Percentiles rank a stretch among this genome's conserved stretches.
Conservation (phyloP, 2,797 vertebrate genomes). For the Anas capensis region DNA sequence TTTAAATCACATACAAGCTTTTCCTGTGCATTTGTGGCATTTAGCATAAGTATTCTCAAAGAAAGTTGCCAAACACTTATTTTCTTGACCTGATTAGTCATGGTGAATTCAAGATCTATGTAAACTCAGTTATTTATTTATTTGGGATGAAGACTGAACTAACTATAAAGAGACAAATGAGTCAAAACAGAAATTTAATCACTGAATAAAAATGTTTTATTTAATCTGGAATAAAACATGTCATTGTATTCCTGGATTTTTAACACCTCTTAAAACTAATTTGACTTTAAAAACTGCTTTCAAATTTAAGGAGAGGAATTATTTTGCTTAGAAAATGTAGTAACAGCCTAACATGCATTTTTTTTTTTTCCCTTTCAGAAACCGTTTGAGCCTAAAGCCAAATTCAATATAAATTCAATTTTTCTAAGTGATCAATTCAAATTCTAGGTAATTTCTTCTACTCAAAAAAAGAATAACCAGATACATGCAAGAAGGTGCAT, state of each 20-base stretch:
- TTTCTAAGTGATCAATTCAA: background rate
- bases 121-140: background rate
- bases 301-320: background rate
- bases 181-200: background rate
- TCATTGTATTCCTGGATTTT: background rate
- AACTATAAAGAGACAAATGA: background rate
- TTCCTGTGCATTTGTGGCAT: background rate
- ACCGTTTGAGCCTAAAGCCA: background rate
- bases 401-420: background rate
- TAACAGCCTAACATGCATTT: background rate
- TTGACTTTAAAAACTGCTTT: background rate
- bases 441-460: background rate
- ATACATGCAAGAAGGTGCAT: background rate
- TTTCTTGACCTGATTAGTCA: background rate
- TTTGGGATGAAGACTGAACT: background rate
- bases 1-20: background rate
- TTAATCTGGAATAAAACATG: conserved; percentile 1
- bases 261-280: background rate
- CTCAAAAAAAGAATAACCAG: background rate
- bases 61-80: background rate
- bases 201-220: background rate
- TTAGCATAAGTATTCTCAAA: background rate
- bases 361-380: background rate
- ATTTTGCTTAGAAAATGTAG: background rate
- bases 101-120: background rate